Evolutionary conservation across 2,888 invertebrate species (phyloP).

Genomic region (Tineola bisselliella): DNA sequence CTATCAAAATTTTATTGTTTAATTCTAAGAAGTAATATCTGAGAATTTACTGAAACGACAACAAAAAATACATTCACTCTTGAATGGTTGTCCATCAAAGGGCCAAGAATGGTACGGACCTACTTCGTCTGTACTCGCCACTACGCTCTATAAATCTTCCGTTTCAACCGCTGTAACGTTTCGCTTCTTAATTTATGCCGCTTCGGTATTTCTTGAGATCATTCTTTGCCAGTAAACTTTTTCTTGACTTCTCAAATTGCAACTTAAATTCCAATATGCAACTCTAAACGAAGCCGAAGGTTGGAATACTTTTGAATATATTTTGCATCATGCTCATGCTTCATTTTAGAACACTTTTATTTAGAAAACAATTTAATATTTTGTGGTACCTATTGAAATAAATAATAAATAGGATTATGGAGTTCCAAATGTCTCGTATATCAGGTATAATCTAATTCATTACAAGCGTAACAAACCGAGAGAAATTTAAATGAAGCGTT

Average conservation of each 20-base stretch:
- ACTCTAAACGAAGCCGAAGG: slow-evolving; percentile 5
- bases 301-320: not conserved
- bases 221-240: slow-evolving; percentile 20
- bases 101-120: slow-evolving; percentile 20
- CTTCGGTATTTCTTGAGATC: slow-evolving; percentile 22
- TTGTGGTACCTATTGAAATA: not conserved
- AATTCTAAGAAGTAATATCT: not conserved
- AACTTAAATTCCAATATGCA: not conserved
- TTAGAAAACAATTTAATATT: not conserved
- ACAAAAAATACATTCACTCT: slow-evolving; percentile 1
- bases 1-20: not conserved
- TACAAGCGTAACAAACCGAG: slow-evolving; percentile 37
- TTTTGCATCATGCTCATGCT: not conserved
- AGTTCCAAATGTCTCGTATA: slow-evolving; percentile 8
- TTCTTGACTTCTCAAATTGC: slow-evolving; percentile 13
- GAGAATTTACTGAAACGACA: not conserved
- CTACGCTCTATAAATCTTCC: slow-evolving; percentile 29
- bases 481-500: slow-evolving; percentile 63
- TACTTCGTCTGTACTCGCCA: slow-evolving; percentile 20
- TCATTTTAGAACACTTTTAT: not conserved
- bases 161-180: slow-evolving; percentile 5
- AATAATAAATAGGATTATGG: not conserved
- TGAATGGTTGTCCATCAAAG: slow-evolving; percentile 20
- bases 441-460: slow-evolving; percentile 5
- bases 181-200: slow-evolving; percentile 26